These are phyloP conservation scores for Leptoclinus maculatus DNA, from an alignment of 2,797 vertebrate genomes.

Conservation along the genomic window DNA sequence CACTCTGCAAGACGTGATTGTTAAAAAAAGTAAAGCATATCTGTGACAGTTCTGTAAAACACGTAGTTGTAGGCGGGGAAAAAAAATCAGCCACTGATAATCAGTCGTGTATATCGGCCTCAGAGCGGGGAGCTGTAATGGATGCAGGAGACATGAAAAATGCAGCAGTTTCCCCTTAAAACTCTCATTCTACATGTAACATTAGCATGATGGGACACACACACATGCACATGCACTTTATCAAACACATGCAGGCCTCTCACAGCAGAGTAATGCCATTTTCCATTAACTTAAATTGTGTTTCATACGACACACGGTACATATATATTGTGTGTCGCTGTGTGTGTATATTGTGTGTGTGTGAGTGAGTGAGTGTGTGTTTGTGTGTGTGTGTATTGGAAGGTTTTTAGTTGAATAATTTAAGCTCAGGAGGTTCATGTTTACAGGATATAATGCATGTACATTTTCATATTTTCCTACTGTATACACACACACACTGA, in stretches of 20 bases:
- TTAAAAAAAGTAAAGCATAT: not conserved
- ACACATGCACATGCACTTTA: not conserved
- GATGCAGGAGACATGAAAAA: slow-evolving; percentile 46
- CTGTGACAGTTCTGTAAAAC: not conserved
- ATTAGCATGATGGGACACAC: slow-evolving; percentile 37
- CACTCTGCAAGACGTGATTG: not conserved
- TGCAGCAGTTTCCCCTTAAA: slow-evolving; percentile 34
- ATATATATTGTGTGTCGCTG: not conserved
- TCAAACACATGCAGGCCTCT: slow-evolving; percentile 13
- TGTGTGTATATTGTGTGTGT: not conserved
- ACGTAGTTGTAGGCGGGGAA: not conserved
- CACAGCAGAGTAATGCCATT: slow-evolving; percentile 8
- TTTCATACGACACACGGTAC: not conserved
- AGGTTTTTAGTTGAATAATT: slow-evolving; percentile 37
- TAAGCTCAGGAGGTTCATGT: slow-evolving; percentile 11
- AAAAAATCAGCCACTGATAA: not conserved
- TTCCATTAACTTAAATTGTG: slow-evolving; percentile 35
- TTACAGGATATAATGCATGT: slow-evolving; percentile 5
- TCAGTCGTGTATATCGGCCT: not conserved
- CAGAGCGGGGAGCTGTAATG: not conserved
- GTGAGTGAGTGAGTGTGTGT: slow-evolving; percentile 3
- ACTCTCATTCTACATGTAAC: slow-evolving; percentile 28
- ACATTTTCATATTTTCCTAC: slow-evolving; percentile 6
- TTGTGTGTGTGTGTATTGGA: not conserved
- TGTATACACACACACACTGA: not conserved